Evolutionary conservation across 2,797 vertebrate species (phyloP), one percentile per base, ranked within the genome.

Genomic region (Ctenosaura bakeri): DNA sequence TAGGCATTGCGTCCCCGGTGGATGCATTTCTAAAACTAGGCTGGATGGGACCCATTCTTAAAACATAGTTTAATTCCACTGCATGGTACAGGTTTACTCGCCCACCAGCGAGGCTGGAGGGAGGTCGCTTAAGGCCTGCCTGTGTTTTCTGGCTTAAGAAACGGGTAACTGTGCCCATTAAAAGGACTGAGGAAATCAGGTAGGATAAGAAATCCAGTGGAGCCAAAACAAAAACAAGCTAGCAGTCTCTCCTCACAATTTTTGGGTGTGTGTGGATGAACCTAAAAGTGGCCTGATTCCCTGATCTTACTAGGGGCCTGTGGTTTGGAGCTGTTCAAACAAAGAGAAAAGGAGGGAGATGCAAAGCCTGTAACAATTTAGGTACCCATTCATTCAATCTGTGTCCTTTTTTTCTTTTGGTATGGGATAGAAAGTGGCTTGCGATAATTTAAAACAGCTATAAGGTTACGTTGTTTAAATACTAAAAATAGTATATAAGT

Each of bases 1-100:
- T 90, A 88, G 86, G 50, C 32, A 32, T 42, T 71, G 86, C 90
- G 59, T 90, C 86, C 80, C 80, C 90, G 83, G 85, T 83, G 90
- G 85, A 78, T 69, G 90, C 85, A 46, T 90, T 87, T 82, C 85
- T 78, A 71, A 83, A 90, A 83, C 86, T 87, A 90, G 90, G 85
- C 74, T 83, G 89, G 85, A 83, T 42, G 85, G 85, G 90, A 87
- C 90, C 85, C 50, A 35, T 87, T 83, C 90, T 87, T 77, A 69
- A 87, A 90, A 87, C 88, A 29, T 69, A 74, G 54, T 66, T 74
- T 38, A 87, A 90, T 66, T 50, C 24, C 79, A 29, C 73, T 71
- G 90, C 90, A 77, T 69, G 80, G 50, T 22, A 69, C 80, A 42
- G 59, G 20, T 85, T 29, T 69, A 20, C 89, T 76, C 46, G 26